Evolutionary conservation across 2,113 vertebrate genomes (phyloP), one percentile per base, ranked within the genome.

Genomic region (Cairina moschata): DNA sequence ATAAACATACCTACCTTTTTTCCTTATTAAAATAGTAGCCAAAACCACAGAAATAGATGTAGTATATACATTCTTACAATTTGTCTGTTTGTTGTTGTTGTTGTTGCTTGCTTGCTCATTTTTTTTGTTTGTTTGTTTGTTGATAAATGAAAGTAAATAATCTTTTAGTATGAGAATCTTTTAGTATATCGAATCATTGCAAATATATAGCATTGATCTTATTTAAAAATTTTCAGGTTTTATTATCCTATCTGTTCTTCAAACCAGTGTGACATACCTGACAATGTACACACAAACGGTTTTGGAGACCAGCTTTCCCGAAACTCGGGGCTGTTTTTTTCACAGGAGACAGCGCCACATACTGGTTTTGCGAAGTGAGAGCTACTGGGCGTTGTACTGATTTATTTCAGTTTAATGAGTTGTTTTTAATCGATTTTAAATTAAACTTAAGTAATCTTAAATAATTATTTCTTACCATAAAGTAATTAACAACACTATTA

Each of bases 281-380:
- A n/a, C 54, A 23, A 2, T 14, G 42, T 42, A 10, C 76, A 87
- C 54, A 63, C 8, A 5, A 56, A 31, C 1, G 13, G 66, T 69
- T 79, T 68, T 26, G 63, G 60, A 85, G 32, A 60, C 12, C 21
- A 8, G 67, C 52, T 40, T 60, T 56, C 22, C 22, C 3, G 9
- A 50, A 86, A 50, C 4, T 9, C 8, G 4, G 67, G 50, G 36
- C n/a, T 87, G n/a, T 6, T 86, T 92, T 97, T 96, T 97, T 60
- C 3, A 13, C 38, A 91, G 98, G 94, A 96, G 81, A 97, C 96
- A 98, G 97, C 91, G 97, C 97, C 98, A 97, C 98, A 79, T 34
- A 66, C 95, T 96, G 98, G 97, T 46, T 55, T 63, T 56, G 8
- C 2, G 8, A 7, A 38, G 82, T 11, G 31, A 82, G 80, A 73